These are phyloP conservation scores for Oxyruncus cristatus DNA, from an alignment of 2,113 vertebrate genomes.

Conservation along the genomic window DNA sequence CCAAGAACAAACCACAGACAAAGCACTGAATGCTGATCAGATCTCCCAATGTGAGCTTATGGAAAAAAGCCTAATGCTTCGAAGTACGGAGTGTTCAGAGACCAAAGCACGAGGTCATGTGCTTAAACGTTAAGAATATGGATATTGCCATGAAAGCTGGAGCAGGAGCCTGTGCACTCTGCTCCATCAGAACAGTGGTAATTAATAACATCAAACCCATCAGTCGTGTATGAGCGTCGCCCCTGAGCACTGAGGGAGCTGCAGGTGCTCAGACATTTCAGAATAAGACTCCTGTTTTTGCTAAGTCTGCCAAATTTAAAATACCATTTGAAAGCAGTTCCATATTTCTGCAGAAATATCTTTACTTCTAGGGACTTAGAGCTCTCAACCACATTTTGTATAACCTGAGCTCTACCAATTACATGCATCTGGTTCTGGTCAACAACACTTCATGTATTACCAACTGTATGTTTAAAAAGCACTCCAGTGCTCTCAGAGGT, in stretches of 20 bases:
- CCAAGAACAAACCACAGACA: neutral
- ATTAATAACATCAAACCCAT: neutral
- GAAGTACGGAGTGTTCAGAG: neutral
- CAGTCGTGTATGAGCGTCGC: accelerated
- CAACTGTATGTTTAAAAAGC: neutral
- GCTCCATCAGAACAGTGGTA: neutral
- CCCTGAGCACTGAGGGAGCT: neutral
- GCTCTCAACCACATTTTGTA: neutral
- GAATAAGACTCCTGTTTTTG: neutral
- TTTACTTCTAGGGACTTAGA: neutral
- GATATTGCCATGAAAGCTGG: neutral
- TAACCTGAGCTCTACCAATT: neutral
- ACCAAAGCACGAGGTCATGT: neutral
- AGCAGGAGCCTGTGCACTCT: neutral
- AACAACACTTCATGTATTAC: neutral
- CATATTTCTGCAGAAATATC: neutral
- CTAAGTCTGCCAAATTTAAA: neutral
- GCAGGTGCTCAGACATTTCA: neutral
- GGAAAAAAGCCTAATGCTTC: neutral
- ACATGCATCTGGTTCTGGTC: accelerated
- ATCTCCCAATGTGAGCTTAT: neutral
- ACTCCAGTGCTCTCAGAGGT: neutral
- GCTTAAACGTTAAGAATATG: neutral
- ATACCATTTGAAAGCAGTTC: neutral
- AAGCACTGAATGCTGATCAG: neutral